These are phyloP conservation scores for Nematostella vectensis DNA, from an alignment of 92 coral and sea anemone genomes.

Conservation along the genomic window DNA sequence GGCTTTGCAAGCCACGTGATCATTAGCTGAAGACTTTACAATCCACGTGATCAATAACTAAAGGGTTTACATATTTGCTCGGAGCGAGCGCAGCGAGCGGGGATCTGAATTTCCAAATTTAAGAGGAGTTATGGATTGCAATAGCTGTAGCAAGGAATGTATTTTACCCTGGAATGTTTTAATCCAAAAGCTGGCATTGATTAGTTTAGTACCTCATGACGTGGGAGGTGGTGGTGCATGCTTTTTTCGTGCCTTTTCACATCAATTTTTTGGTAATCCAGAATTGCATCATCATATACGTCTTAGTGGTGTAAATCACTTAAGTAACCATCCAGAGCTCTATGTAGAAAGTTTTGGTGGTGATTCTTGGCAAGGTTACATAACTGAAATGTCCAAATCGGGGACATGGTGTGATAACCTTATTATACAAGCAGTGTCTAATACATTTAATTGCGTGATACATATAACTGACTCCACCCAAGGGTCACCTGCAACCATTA, in stretches of 20 bases:
- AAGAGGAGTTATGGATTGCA: too few species aligned
- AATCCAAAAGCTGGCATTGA: background rate
- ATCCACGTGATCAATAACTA: too few species aligned
- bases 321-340: slow-evolving; percentile 22
- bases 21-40: too few species aligned
- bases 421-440: slow-evolving; percentile 43
- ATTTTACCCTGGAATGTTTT: too few species aligned
- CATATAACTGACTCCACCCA: slow-evolving; percentile 47
- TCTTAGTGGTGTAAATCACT: slow-evolving; percentile 26
- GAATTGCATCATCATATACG: slow-evolving; percentile 19
- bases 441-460: slow-evolving; percentile 32
- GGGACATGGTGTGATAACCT: slow-evolving; percentile 53
- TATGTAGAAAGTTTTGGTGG: slow-evolving; percentile 23
- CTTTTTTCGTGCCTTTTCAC: slow-evolving; percentile 22
- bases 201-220: slow-evolving; percentile 24
- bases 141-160: too few species aligned
- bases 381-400: slow-evolving; percentile 24
- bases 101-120: too few species aligned
- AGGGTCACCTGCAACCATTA: slow-evolving; percentile 29
- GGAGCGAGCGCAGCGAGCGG: too few species aligned
- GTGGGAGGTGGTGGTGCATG: slow-evolving; percentile 23
- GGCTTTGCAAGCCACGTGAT: too few species aligned
- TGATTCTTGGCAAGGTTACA: slow-evolving; percentile 37
- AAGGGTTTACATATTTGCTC: too few species aligned
- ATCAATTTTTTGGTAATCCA: slow-evolving; percentile 14